A percentile compares a stretch with the other conserved stretches of the same genome.
Conservation (phyloP, 2,113 vertebrate species). For the Megalops atlanticus region DNA sequence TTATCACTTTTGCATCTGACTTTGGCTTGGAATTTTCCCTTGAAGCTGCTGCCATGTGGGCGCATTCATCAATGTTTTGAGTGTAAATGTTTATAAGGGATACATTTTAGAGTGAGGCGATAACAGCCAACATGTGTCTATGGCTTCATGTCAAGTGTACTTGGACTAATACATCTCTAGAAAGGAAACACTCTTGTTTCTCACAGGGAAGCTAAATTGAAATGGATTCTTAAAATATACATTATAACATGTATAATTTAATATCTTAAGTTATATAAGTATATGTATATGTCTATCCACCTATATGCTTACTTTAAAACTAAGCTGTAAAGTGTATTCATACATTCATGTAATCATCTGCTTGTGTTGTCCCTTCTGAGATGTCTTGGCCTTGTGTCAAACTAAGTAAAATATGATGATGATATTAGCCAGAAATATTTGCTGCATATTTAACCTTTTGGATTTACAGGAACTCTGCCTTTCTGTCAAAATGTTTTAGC, state of each 20-base stretch:
- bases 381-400: background rate
- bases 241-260: background rate
- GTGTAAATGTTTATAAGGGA: conserved; percentile 67
- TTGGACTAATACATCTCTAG: background rate
- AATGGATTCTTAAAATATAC: background rate
- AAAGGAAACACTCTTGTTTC: background rate
- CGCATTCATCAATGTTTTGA: conserved; percentile 64
- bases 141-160: conserved; percentile 7
- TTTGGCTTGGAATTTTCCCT: conserved; percentile 53
- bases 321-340: background rate
- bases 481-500: background rate
- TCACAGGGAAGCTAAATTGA: background rate
- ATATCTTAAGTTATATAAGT: background rate
- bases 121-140: conserved; percentile 39
- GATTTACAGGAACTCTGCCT: background rate
- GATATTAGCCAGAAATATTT: background rate
- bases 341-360: background rate
- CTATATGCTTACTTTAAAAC: background rate
- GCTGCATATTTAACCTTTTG: background rate
- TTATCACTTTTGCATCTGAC: conserved; percentile 27
- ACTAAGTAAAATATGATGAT: conserved; percentile 1
- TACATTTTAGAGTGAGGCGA: conserved; percentile 60
- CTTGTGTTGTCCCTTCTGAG: background rate
- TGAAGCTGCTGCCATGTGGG: conserved; percentile 53
- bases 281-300: background rate